Evolutionary conservation across 1,140 invertebrate genomes (phyloP).

Genomic region (Heliconius nattereri): DNA sequence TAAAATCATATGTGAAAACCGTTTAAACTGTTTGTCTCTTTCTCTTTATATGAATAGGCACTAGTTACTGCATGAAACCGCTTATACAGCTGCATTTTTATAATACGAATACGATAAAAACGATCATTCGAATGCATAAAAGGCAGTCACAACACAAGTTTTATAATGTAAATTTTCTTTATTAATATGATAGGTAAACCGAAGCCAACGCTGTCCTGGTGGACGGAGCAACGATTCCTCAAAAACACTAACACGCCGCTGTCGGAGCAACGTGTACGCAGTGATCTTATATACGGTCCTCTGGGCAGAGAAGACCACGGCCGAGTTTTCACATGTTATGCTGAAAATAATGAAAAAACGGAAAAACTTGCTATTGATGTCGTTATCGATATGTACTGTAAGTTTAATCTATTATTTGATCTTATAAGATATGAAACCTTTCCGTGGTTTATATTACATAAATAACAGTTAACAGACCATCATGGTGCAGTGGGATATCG

Average conservation of each 20-base stretch:
- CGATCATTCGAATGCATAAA: too few species aligned
- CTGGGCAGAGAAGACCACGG: conserved; percentile 66
- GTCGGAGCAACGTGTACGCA: conserved; percentile 67
- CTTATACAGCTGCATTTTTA: too few species aligned
- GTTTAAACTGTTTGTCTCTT: not conserved
- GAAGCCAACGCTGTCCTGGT: conserved; percentile 61
- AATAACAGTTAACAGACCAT: too few species aligned
- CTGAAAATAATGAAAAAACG: conserved; percentile 64
- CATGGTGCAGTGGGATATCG: too few species aligned
- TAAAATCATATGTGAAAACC: too few species aligned
- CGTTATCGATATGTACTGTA: conserved; percentile 69
- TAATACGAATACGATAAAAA: too few species aligned
- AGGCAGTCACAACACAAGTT: not conserved
- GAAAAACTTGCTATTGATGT: conserved; percentile 64
- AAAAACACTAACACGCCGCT: conserved; percentile 59
- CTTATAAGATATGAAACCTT: not conserved
- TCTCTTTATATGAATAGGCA: not conserved
- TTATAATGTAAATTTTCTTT: not conserved
- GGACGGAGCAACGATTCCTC: conserved; percentile 53
- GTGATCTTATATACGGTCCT: conserved; percentile 64
- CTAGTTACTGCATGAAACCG: not conserved
- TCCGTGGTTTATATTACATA: too few species aligned
- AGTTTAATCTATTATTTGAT: conserved; percentile 42
- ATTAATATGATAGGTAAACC: conserved; percentile 58
- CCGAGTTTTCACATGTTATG: conserved; percentile 60